Conservation (phyloP, 2,888 invertebrate species). For the Drosophila siamana region DNA sequence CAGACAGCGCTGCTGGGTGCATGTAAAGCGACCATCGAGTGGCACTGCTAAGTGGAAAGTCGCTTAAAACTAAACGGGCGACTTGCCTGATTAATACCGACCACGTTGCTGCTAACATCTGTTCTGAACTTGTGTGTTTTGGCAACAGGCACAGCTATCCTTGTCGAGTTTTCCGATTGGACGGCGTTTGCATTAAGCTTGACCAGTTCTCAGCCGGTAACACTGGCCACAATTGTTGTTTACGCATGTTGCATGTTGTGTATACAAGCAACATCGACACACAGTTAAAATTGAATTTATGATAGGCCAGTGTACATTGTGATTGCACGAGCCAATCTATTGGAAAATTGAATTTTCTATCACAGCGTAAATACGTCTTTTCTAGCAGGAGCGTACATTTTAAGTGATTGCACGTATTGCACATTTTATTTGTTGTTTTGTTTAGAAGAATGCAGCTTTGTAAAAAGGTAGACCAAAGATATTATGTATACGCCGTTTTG, state of each 20-base stretch:
- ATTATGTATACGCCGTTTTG: constrained; percentile 45
- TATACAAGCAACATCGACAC: no score
- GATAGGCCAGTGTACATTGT: constrained; percentile 45
- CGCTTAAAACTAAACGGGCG: constrained; percentile 50
- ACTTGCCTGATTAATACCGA: constrained; percentile 57
- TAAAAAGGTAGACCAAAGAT: constrained; percentile 28
- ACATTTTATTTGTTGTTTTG: no score
- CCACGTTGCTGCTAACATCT: no score
- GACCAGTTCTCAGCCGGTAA: no score
- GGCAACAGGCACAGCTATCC: no score
- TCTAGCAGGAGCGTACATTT: not conserved
- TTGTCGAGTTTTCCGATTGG: no score
- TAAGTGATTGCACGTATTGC: no score
- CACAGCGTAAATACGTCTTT: not conserved
- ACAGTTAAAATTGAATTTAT: constrained; percentile 69
- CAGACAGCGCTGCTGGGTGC: not conserved
- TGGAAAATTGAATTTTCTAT: constrained; percentile 70
- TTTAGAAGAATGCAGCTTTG: not conserved
- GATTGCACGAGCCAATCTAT: constrained; percentile 70
- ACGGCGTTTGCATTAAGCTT: no score
- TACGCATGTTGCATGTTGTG: no score
- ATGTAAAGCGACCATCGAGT: not conserved
- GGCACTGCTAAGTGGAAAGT: constrained; percentile 37
- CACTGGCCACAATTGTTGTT: not conserved
- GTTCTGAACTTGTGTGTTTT: no score